Conservation (phyloP, 2,797 vertebrate species). For the Furcifer pardalis region DNA sequence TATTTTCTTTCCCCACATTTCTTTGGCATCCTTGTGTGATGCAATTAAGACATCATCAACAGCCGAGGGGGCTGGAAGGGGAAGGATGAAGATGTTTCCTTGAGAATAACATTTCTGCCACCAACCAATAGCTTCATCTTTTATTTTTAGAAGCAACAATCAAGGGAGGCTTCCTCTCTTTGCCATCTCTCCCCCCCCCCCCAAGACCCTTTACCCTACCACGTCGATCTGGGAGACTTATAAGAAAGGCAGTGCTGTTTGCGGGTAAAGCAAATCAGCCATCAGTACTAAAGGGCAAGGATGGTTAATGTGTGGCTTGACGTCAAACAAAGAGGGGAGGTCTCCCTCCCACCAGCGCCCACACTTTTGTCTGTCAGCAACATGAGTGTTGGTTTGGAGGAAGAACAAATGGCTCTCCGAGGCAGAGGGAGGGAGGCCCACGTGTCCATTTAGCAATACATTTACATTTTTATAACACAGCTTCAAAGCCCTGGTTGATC, state of each 20-base stretch:
- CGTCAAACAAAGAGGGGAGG: neutral
- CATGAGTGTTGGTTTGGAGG: rapidly evolving
- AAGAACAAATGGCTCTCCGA: neutral
- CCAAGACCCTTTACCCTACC: neutral
- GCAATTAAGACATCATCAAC: constrained; percentile 23
- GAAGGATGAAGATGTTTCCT: constrained; percentile 5
- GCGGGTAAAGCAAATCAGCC: constrained; percentile 20
- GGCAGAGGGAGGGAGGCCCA: constrained; percentile 9
- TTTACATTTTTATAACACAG: constrained; percentile 51
- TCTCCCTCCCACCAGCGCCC: rapidly evolving
- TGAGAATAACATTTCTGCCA: constrained; percentile 14
- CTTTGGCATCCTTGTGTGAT: constrained; percentile 16
- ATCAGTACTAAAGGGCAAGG: constrained; percentile 26
- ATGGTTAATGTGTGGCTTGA: neutral
- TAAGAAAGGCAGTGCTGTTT: neutral
- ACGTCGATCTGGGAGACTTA: constrained; percentile 45
- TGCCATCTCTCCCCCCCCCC: neutral
- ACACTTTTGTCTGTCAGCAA: neutral
- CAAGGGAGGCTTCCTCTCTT: constrained; percentile 57
- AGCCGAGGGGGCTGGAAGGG: neutral
- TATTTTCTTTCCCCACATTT: neutral
- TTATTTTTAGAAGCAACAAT: constrained; percentile 67
- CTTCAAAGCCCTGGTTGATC: constrained; percentile 56
- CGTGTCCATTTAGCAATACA: constrained; percentile 36
- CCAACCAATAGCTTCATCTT: constrained; percentile 16